Conservation (phyloP, 2,797 vertebrate genomes). For the Rhabdomys pumilio region DNA sequence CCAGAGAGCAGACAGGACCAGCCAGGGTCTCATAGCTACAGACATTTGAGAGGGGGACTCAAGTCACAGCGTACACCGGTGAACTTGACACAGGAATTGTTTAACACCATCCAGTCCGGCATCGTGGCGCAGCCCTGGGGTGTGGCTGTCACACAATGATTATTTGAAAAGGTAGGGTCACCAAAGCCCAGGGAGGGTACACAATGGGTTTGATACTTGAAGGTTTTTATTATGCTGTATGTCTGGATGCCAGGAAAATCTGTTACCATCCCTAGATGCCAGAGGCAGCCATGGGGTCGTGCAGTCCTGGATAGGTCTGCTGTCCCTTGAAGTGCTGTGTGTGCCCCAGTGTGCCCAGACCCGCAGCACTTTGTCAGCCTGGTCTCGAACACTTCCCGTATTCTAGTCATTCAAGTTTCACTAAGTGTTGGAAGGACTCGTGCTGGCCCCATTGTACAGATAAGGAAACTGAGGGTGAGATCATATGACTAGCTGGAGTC, state of each 20-base stretch:
- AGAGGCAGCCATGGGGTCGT: conserved; percentile 27
- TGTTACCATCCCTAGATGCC: conserved; percentile 51
- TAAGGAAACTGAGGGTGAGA: conserved; percentile 28
- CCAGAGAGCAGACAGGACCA: conserved; percentile 80
- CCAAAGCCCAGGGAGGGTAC: conserved; percentile 27
- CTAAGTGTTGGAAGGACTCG: neutral
- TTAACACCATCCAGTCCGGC: neutral
- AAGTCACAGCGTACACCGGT: neutral
- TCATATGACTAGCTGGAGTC: conserved; percentile 12
- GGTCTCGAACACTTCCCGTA: neutral
- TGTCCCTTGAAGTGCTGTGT: neutral
- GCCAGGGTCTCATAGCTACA: conserved; percentile 57
- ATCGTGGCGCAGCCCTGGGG: neutral
- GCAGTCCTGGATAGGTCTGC: neutral
- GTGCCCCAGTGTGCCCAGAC: neutral
- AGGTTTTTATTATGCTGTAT: conserved; percentile 22
- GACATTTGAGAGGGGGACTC: conserved; percentile 56
- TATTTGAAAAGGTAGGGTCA: conserved; percentile 59
- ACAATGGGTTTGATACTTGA: neutral
- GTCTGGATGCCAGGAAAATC: conserved; percentile 66
- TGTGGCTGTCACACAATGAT: conserved; percentile 54
- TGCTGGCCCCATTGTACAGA: conserved; percentile 3
- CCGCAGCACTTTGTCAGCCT: neutral
- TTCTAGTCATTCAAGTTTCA: neutral
- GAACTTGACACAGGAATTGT: conserved; percentile 44